Conservation (phyloP, 2,113 vertebrate species). For the Sakesphorus luctuosus region DNA sequence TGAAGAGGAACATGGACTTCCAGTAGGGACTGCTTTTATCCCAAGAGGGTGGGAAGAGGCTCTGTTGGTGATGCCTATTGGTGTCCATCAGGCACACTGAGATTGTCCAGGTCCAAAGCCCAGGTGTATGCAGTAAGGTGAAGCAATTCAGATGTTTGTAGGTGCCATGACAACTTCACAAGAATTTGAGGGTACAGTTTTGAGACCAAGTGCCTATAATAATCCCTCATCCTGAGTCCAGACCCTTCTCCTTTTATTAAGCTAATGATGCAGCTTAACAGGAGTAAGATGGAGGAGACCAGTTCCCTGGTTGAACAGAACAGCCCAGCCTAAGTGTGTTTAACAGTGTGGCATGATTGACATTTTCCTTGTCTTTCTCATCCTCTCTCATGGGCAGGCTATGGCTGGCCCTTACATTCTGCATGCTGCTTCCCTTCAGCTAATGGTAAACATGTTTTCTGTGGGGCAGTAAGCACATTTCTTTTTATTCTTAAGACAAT, state of each 20-base stretch:
- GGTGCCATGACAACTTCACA: background rate
- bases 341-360: fast-evolving
- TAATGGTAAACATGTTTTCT: background rate
- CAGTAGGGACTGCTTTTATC: background rate
- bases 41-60: background rate
- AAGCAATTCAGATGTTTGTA: background rate
- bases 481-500: background rate
- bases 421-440: background rate
- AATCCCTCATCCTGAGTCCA: background rate
- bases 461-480: background rate
- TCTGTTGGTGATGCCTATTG: background rate
- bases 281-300: background rate
- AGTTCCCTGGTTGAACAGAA: fast-evolving
- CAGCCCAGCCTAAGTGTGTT: fast-evolving
- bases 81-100: fast-evolving
- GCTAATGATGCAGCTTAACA: background rate
- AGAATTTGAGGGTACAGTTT: background rate
- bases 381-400: background rate
- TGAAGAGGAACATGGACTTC: background rate
- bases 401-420: fast-evolving
- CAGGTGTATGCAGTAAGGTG: background rate
- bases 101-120: background rate
- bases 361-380: background rate
- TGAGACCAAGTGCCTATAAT: background rate
- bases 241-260: background rate